Evolutionary conservation across 1,140 invertebrate genomes (phyloP), one percentile per base, ranked within the genome.

Genomic region (Apis cerana): DNA sequence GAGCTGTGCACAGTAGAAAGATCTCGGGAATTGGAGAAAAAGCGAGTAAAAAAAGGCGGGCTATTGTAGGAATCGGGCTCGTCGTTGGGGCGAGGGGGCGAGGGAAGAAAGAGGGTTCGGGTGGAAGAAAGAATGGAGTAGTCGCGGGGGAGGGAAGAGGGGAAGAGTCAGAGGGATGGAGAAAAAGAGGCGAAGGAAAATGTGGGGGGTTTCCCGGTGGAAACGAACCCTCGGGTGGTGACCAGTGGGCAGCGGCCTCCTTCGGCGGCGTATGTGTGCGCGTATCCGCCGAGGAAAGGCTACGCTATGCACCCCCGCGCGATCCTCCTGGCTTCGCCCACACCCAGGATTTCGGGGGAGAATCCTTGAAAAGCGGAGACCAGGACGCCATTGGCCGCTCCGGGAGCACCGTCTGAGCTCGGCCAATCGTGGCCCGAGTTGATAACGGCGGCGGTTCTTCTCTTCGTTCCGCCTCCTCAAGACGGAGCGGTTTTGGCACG

Each of bases 311-410:
- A 87, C 62, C 65, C 33, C 33, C 33, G 80, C n/a, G 17, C 58
- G 56, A 17, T 27, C 58, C n/a, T 68, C 48, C 64, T 64, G 80
- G 87, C 67, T 68, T 88, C 83, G 79, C 80, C 67, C 75, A 80
- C 76, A 88, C 74, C 81, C 71, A 80, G 84, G 87, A 88, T 91
- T 90, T 89, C 83, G 85, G 86, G 88, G 89, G 87, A 87, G 90
- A 92, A 91, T 92, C 89, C 89, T 88, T 91, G 92, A 93, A 93
- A 94, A 93, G 79, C 87, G 87, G 93, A 94, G 91, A 94, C 93
- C 93, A 94, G 89, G 79, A 81, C 87, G 86, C 90, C 83, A 94
- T 94, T 94, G 93, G 93, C 75, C 89, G 93, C 71, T 85, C 86
- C 83, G 79, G 75, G 88, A 91, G 87, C 90, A 85, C 80, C 88